Base-by-base conservation (phyloP, 2,888 invertebrate species). In the Poecilus cupreus region DNA sequence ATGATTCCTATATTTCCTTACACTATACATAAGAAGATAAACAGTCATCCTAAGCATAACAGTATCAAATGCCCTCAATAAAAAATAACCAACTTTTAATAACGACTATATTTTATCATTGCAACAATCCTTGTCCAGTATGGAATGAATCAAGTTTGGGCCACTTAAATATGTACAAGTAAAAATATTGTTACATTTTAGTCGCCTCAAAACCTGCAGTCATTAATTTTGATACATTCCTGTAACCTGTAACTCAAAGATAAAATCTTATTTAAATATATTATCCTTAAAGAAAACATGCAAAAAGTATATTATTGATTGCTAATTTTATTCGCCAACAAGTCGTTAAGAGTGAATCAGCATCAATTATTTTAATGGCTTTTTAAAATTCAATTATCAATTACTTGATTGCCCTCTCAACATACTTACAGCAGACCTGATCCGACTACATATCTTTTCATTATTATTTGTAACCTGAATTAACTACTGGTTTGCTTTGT, bases 341-440 rank as follows among this genome's bases (percentile, higher is more conserved):
- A 51, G 51, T 20, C 37, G 51, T 75, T 51, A 49, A 75, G 51
- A n/a, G 4, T 75, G 54, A 51, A 26, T 75, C 32, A 75, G 51
- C 75, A 24, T 75, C 75, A 51, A 54, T 75, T 75, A 75, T 43
- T 72, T 72, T 72, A 72, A 72, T 72, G 22, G 72, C 43, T 72
- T 43, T 72, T 72, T 72, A 75, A 51, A 51, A 75, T 75, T 75
- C 75, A 75, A 75, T 75, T 75, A 75, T 54, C 75, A 75, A 75
- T 75, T 75, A 75, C 75, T 51, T 75, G 75, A 75, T 75, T 75
- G 75, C 51, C 22, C 20, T 51, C 49, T 46, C 74, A 43, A 74
- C 74, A 37, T 51, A 75, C 26, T 54, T 24, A 24, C n/a, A 26
- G 46, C 49, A 37, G 16, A 64, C 64, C 70, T 70, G 70, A 39